Percentiles rank a stretch among this genome's conserved stretches.
Conservation (phyloP, 2,888 invertebrate species). For the Erebia aethiops region DNA sequence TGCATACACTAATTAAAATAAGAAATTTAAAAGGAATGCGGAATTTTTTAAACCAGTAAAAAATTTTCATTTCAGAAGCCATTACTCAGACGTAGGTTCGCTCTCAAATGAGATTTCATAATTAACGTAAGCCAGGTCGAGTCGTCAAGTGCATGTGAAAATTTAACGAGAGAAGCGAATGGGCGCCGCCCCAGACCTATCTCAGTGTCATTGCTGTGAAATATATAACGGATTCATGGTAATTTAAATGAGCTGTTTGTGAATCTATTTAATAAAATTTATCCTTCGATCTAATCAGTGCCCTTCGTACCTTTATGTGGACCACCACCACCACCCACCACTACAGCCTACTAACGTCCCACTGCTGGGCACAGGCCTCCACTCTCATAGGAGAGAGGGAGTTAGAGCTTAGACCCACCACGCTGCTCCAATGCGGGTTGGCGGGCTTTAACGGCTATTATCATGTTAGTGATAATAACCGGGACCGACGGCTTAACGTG, state of each 20-base stretch:
- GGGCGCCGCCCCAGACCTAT: constrained; percentile 54
- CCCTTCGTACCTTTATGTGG: too few species aligned
- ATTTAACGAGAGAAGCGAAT: constrained; percentile 72
- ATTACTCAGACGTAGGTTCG: constrained; percentile 75
- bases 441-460: too few species aligned
- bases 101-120: constrained; percentile 80
- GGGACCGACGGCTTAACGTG: too few species aligned
- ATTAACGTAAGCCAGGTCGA: constrained; percentile 78
- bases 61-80: constrained; percentile 64
- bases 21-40: constrained; percentile 15
- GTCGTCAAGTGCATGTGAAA: constrained; percentile 81
- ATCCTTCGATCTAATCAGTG: background rate
- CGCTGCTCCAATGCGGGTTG: too few species aligned
- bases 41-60: constrained; percentile 12
- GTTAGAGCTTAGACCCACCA: too few species aligned
- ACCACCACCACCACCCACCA: too few species aligned
- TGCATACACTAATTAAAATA: constrained; percentile 2
- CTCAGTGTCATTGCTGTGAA: constrained; percentile 53
- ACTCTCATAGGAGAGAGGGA: too few species aligned
- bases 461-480: too few species aligned
- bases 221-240: constrained; percentile 33
- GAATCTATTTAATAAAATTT: background rate
- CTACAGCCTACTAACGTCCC: too few species aligned
- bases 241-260: constrained; percentile 12
- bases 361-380: too few species aligned